Base-by-base conservation (phyloP, 92 coral and sea anemone species). In the Epizoanthus stellaris region DNA sequence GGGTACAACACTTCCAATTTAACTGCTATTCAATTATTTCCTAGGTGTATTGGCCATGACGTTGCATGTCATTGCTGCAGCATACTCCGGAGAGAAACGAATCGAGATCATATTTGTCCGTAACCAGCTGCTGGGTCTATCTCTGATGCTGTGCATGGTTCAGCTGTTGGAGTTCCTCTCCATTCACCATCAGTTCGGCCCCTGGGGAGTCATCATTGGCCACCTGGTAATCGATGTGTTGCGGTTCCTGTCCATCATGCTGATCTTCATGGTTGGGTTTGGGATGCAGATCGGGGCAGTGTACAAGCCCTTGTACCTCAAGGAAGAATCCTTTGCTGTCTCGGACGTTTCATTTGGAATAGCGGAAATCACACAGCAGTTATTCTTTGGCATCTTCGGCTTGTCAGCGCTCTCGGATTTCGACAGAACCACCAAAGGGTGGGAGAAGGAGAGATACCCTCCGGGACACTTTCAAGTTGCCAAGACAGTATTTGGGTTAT, bases 151-250 rank as follows among this genome's bases (percentile, higher is more conserved):
- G 76, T 80, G 94, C 39, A 93, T 93, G 59, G 85, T 97, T 8
- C 99, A 97, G 80, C 85, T 93, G 15, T 89, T 97, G 43, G 91
- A 97, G 74, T 97, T 92, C 60, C 85, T 97, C 20, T 95, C 99
- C 70, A 91, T 97, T 88, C 99, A 97, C 79, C 93, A 94, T 38
- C 87, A 94, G 85, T 97, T 97, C 53, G 99, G 99, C 6, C 99
- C 99, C 0, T 97, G 99, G 99, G 95, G 99, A 12, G 98, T 97
- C 65, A 97, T 97, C 86, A 97, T 97, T 47, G 99, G 99, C 65
- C 98, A 97, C 84, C 85, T 97, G 3, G 92, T 97, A 49, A 92
- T 93, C 11, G 99, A 97, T 69, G 94, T 97, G 42, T 86, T 92
- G 20, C 90, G 98, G 15, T 97, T 97, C 62, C 93, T 97, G 3